Evolutionary conservation across 2,113 vertebrate genomes (phyloP), one percentile per base, ranked within the genome.

Genomic region (Pterocles gutturalis): DNA sequence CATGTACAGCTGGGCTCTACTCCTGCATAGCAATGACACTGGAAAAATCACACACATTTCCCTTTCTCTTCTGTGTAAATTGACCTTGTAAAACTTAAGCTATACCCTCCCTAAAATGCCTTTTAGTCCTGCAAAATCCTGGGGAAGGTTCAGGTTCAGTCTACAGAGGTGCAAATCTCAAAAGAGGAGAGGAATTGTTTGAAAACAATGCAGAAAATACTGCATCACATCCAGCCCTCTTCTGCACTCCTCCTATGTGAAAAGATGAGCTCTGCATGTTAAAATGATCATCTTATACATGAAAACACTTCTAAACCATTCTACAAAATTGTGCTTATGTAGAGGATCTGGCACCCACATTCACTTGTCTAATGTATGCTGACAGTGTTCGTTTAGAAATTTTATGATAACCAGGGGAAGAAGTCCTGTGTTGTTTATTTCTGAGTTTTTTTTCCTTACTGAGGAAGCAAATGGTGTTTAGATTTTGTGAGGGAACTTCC

Each of bases 41-140:
- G 90, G 88, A 93, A 81, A 94, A 94, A 76, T 90, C 53, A 78
- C 26, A 78, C 43, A 31, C 15, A 41, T 81, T 93, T 92, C 90
- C 66, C 29, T 90, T 95, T 87, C 61, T 73, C 41, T 93, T 93
- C 79, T 93, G 57, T 83, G 49, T 83, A 86, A 96, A 81, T 3
- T 75, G 36, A 76, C 36, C 29, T 67, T 73, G 20, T 88, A 94
- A 93, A 92, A 92, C 73, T 73, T 66, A 90, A 93, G 33, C 14
- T 94, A 17, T 64, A n/a, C 11, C 25, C 43, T 88, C 38, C 33
- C 33, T 73, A 31, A 82, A 65, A 80, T 81, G 17, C 22, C 20
- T 80, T 92, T 77, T 36, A 81, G 33, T 90, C 16, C 79, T 77
- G 57, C 10, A 66, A 60, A 91, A 51, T 86, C 29, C 4, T 4